phyloP scores from a whole-genome alignment of 2,113 vertebrate species.

The Mustelus asterias region DNA sequence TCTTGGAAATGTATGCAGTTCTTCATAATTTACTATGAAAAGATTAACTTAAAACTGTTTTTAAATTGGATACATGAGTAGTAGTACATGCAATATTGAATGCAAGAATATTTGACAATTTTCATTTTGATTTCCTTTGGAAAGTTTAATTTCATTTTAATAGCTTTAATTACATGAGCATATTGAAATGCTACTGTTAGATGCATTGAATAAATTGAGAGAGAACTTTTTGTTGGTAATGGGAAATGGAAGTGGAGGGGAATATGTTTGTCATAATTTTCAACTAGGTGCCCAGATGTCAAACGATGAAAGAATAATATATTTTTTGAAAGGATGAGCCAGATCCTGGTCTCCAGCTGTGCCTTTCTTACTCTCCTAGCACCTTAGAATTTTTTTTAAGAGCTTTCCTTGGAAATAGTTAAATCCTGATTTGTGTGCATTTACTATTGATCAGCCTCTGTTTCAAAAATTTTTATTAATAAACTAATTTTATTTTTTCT shows the following conservation, averaged over 20 bases:
- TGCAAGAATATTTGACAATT: not conserved
- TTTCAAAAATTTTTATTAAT: not conserved
- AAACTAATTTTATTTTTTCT: not conserved
- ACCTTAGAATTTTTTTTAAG: not conserved
- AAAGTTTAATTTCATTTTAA: not conserved
- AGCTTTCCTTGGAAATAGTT: not conserved
- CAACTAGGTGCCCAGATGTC: not conserved
- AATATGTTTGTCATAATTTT: not conserved
- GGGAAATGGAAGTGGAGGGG: not conserved
- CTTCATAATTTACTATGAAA: conserved; percentile 14
- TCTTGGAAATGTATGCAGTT: conserved; percentile 35
- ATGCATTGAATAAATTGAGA: not conserved
- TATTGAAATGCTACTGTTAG: not conserved
- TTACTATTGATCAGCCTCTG: not conserved
- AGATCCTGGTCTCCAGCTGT: not conserved
- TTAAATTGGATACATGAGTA: not conserved
- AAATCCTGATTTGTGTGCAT: not conserved
- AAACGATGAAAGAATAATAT: not conserved
- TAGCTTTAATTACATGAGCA: not conserved
- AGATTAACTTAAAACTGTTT: not conserved
- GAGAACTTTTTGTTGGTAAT: not conserved
- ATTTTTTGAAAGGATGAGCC: not conserved
- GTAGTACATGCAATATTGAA: not conserved
- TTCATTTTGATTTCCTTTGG: not conserved
- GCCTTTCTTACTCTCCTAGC: not conserved